A percentile compares a stretch with the other conserved stretches of the same genome.
Evolutionary conservation across 1,140 invertebrate species (phyloP).

Genomic region (Myzus persicae): DNA sequence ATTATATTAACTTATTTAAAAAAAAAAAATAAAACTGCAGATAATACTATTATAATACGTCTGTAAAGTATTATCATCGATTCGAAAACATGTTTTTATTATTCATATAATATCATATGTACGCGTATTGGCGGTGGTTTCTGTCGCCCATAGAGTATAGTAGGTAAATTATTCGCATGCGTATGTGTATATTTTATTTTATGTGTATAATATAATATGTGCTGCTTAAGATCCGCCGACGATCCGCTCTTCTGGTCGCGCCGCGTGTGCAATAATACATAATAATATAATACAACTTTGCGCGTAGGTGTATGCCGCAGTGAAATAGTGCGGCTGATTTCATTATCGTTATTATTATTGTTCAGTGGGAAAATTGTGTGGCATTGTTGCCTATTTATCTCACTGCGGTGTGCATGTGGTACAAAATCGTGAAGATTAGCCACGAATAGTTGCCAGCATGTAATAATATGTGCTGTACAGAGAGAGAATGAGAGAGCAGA

Average conservation of each 20-base stretch:
- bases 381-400: constrained; percentile 51
- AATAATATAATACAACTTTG: background rate
- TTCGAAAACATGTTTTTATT: background rate
- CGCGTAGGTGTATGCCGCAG: background rate
- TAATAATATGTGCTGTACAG: background rate
- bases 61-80: background rate
- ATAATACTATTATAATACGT: background rate
- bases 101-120: background rate
- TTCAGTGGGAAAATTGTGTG: constrained; percentile 42
- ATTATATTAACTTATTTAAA: background rate
- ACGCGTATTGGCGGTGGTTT: background rate
- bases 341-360: constrained; percentile 49
- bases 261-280: background rate
- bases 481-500: background rate
- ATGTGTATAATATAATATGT: background rate
- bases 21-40: too few species aligned
- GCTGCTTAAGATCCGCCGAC: background rate
- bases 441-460: background rate
- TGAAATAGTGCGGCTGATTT: constrained; percentile 9
- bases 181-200: background rate
- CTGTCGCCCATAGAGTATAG: background rate
- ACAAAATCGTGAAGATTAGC: background rate
- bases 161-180: background rate
- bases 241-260: background rate
- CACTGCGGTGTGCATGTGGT: background rate